Base-by-base conservation (phyloP, 2,888 invertebrate species). In the Chloroclystis v-ata region DNA sequence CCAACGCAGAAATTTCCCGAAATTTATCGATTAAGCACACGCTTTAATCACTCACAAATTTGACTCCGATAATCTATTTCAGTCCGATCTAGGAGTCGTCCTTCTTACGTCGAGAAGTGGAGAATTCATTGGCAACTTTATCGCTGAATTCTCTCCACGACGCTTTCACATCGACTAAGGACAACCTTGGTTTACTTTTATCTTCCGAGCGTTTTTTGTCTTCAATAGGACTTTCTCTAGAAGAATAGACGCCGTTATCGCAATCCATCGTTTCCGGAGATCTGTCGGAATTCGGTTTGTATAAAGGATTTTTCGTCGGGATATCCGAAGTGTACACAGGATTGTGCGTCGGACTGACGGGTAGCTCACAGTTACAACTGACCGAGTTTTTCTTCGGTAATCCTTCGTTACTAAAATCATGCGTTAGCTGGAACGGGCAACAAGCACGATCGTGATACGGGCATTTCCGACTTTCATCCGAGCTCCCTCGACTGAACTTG, bases 71-170 rank as follows among this genome's bases (percentile, higher is more conserved):
- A n/a, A n/a, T n/a, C n/a, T n/a, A 20, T 4, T 20, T 20, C 20
- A 20, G 5, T 4, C 20, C 20, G 20, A 20, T 35, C 16, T 41
- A 56, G 2, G 54, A 50, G 1, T 54, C 56, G 14, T 62, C 64
- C 28, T 59, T 67, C 49, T 71, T 70, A 49, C 68, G 71, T 20
- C 67, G 64, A 45, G 59, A 63, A 4, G 74, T 74, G 0, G 71
- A 63, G 10, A n/a, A n/a, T n/a, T n/a, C n/a, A n/a, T n/a, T n/a
- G n/a, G 45, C 52, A 37, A 75, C 75, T 45, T 71, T 74, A 1
- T 71, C 75, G 48, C 74, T 75, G 35, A 78, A 73, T 43, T 73
- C 75, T 6, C 69, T 55, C 78, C 78, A 77, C 1, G 77, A 72
- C 1, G 75, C 76, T 24, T 73, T 54, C 59, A 77, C 63, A 25